Evolutionary conservation across 2,113 vertebrate species (phyloP).

Genomic region (Pollachius pollachius): DNA sequence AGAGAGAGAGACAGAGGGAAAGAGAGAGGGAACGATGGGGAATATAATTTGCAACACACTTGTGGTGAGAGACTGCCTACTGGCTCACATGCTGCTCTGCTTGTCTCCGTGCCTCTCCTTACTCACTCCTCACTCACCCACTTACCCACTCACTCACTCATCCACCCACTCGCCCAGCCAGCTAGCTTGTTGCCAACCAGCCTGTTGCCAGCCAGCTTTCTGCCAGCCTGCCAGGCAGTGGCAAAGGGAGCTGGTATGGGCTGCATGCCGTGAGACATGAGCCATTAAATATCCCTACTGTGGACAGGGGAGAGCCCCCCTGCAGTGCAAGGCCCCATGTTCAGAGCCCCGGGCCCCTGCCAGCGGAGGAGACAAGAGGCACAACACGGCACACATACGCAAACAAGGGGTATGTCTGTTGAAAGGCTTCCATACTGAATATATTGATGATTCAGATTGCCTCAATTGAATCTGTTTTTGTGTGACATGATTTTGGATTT

Average conservation of each 20-base stretch:
- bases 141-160: too few relatives aligned
- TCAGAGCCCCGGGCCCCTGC: constrained; percentile 15
- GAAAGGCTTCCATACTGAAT: too few relatives aligned
- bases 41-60: constrained; percentile 71
- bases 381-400: too few relatives aligned
- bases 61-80: constrained; percentile 57
- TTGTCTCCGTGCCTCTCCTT: constrained; percentile 33
- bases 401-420: too few relatives aligned
- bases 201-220: too few relatives aligned
- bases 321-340: constrained; percentile 36
- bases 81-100: constrained; percentile 47
- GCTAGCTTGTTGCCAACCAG: too few relatives aligned
- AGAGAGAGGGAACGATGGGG: constrained; percentile 13
- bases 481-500: too few relatives aligned
- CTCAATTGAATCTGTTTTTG: too few relatives aligned
- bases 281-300: constrained; percentile 69
- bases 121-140: constrained; percentile 39
- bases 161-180: too few relatives aligned
- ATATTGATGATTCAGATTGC: too few relatives aligned
- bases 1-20: constrained; percentile 27
- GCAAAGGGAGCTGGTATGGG: constrained; percentile 50
- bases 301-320: constrained; percentile 27
- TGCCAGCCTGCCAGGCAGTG: constrained; percentile 16
- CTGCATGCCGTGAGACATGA: constrained; percentile 66
- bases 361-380: constrained; percentile 9